Evolutionary conservation across 2,113 vertebrate genomes (phyloP).

Genomic region (Aleadryas rufinucha): DNA sequence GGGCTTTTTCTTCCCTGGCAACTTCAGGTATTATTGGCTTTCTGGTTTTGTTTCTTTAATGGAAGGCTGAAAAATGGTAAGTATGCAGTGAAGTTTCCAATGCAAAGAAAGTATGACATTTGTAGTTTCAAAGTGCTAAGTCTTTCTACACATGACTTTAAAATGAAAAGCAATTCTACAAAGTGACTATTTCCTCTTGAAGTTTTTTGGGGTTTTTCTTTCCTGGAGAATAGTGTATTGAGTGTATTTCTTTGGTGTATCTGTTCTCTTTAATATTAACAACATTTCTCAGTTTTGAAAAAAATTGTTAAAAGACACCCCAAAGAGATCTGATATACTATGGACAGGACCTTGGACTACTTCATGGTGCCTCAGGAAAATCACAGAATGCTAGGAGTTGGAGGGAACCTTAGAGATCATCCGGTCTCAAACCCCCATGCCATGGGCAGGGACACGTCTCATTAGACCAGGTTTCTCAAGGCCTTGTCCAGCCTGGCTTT

Average conservation of each 20-base stretch:
- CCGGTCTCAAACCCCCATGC: not conserved
- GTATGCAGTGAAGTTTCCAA: not conserved
- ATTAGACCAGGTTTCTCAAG: not conserved
- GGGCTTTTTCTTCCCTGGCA: not conserved
- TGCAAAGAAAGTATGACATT: not conserved
- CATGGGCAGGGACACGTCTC: not conserved
- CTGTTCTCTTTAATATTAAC: not conserved
- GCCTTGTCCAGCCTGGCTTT: not conserved
- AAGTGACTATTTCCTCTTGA: not conserved
- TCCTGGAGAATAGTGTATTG: not conserved
- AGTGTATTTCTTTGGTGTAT: not conserved
- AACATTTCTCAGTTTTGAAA: not conserved
- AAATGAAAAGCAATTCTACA: not conserved
- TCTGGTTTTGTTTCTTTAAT: not conserved
- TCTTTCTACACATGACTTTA: not conserved
- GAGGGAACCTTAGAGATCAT: not conserved
- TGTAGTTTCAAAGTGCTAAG: not conserved
- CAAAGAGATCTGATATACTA: not conserved
- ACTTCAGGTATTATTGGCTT: not conserved
- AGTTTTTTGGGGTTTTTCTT: not conserved
- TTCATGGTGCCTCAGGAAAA: not conserved
- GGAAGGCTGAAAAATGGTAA: not conserved
- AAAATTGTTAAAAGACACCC: not conserved
- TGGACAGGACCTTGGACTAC: not conserved
- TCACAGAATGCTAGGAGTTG: not conserved